A percentile compares a stretch with the other conserved stretches of the same genome.
These are phyloP conservation scores for Uria lomvia DNA, from an alignment of 2,113 vertebrate species.

Conservation along the genomic window DNA sequence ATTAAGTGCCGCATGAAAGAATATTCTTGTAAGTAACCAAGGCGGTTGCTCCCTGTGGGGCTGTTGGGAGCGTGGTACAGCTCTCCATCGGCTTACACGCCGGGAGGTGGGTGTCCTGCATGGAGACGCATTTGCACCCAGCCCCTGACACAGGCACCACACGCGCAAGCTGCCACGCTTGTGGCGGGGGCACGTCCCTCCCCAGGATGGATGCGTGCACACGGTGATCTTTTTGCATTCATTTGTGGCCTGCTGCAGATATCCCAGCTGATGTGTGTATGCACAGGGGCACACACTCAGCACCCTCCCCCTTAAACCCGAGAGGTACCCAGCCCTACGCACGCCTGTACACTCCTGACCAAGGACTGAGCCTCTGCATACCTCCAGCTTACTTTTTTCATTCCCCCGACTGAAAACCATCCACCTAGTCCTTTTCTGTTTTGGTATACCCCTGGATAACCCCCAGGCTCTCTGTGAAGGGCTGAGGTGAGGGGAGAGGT, in stretches of 20 bases:
- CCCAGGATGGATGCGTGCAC: not conserved
- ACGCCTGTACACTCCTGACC: not conserved
- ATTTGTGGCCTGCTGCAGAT: not conserved
- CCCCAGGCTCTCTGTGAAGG: not conserved
- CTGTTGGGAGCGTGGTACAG: not conserved
- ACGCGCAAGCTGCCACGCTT: not conserved
- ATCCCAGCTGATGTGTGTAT: not conserved
- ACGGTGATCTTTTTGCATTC: not conserved
- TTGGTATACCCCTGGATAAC: not conserved
- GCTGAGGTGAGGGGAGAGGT: not conserved
- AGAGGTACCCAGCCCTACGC: not conserved
- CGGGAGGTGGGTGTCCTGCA: not conserved
- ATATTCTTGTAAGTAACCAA: not conserved
- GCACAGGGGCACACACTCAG: not conserved
- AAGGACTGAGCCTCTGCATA: not conserved
- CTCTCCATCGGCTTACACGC: not conserved
- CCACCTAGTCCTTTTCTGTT: not conserved
- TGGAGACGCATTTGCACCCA: fast-evolving
- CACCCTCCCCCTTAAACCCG: not conserved
- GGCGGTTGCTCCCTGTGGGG: not conserved
- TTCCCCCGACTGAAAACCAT: not conserved
- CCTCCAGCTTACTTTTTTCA: not conserved
- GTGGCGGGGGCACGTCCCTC: not conserved
- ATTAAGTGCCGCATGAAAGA: constrained; percentile 43
- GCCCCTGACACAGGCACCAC: not conserved